phyloP scores from a whole-genome alignment of 2,113 vertebrate genomes.

The Entelurus aequoreus region DNA sequence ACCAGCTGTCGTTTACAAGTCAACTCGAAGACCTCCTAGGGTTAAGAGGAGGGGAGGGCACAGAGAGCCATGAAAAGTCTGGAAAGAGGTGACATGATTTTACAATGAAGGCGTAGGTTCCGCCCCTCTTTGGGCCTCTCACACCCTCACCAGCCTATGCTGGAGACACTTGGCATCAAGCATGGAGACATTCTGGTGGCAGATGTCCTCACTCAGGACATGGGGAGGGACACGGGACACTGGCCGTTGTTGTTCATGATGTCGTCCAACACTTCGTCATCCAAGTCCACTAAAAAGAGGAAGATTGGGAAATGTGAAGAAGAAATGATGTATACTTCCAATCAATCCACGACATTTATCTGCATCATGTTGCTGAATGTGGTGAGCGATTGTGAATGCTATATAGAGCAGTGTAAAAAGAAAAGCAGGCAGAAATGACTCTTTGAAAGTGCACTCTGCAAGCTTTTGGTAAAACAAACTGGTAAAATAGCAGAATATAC shows the following conservation, averaged over 20 bases:
- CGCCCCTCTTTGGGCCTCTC: conserved; percentile 26
- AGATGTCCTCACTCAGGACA: conserved; percentile 53
- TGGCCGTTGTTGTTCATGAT: conserved; percentile 76
- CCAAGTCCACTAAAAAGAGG: conserved; percentile 67
- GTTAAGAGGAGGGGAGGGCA: conserved; percentile 22
- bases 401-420: too few relatives aligned
- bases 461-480: too few relatives aligned
- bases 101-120: conserved; percentile 45
- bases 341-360: too few relatives aligned
- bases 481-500: too few relatives aligned
- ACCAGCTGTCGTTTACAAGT: conserved; percentile 60
- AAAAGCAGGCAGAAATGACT: too few relatives aligned
- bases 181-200: conserved; percentile 22
- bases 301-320: conserved; percentile 3
- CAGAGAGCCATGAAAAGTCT: conserved; percentile 54
- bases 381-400: too few relatives aligned
- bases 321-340: neutral
- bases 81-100: conserved; percentile 52
- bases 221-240: conserved; percentile 66
- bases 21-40: conserved; percentile 28
- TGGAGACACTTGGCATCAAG: conserved; percentile 48
- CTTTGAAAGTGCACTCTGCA: too few relatives aligned
- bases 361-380: too few relatives aligned
- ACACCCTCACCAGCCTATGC: conserved; percentile 35
- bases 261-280: conserved; percentile 74